phyloP scores from a whole-genome alignment of 2,888 invertebrate species.

The Rosalia funebris region DNA sequence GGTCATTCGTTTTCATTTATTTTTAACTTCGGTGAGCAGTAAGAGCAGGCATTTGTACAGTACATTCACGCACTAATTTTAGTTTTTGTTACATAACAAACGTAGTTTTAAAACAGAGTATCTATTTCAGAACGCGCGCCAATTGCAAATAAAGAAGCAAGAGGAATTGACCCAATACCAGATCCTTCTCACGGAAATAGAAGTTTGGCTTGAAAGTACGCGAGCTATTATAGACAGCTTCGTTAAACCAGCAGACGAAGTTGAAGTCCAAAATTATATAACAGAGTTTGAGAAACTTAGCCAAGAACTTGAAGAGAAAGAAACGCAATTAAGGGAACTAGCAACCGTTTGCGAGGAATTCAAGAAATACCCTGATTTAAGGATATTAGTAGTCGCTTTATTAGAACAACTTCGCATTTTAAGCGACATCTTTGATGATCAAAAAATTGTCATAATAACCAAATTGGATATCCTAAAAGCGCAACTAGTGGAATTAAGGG shows the following conservation, averaged over 20 bases:
- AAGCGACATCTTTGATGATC: constrained; percentile 70
- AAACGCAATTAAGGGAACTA: constrained; percentile 65
- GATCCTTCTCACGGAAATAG: constrained; percentile 66
- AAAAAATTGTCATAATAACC: constrained; percentile 70
- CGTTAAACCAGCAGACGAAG: constrained; percentile 45
- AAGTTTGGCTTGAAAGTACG: constrained; percentile 67
- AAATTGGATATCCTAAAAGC: constrained; percentile 69
- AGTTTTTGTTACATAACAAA: constrained; percentile 24
- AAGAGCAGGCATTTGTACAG: constrained; percentile 3
- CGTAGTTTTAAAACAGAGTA: constrained; percentile 25
- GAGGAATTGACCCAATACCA: constrained; percentile 69
- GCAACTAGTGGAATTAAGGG: constrained; percentile 61
- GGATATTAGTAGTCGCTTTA: constrained; percentile 64
- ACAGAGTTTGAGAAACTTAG: constrained; percentile 55
- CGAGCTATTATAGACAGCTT: constrained; percentile 54
- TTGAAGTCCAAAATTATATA: constrained; percentile 57
- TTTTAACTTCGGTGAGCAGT: constrained; percentile 22
- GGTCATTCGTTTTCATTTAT: constrained; percentile 16
- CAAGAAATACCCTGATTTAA: constrained; percentile 64
- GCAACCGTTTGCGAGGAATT: constrained; percentile 65
- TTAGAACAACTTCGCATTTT: constrained; percentile 69
- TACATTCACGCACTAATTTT: constrained; percentile 25
- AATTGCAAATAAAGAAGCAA: constrained; percentile 66
- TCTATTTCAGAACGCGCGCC: constrained; percentile 66
- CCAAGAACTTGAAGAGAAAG: constrained; percentile 63